Evolutionary conservation across 2,797 vertebrate species (phyloP).

Genomic region (Columba guinea): DNA sequence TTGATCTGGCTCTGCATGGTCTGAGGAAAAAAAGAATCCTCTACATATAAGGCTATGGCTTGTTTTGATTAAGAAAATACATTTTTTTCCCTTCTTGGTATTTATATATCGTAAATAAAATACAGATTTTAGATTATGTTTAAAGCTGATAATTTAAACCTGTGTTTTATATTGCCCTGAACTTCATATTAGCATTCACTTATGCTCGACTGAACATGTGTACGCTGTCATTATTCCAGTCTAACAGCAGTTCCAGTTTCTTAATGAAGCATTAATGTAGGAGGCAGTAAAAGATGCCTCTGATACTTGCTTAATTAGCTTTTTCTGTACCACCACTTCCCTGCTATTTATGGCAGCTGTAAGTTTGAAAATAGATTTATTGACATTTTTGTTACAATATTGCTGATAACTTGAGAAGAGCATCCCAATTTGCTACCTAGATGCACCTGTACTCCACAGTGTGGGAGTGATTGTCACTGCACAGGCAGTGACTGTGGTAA

Average conservation of each 20-base stretch:
- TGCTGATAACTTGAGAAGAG: background rate
- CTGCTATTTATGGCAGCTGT: background rate
- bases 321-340: background rate
- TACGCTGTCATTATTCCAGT: background rate
- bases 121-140: background rate
- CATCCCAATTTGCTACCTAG: background rate
- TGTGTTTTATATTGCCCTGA: background rate
- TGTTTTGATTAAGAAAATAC: background rate
- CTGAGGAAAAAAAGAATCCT: background rate
- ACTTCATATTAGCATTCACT: background rate
- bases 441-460: background rate
- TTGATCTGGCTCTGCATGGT: background rate
- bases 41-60: background rate
- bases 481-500: background rate
- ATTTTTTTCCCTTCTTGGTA: background rate
- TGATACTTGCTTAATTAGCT: background rate
- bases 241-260: background rate
- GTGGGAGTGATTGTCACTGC: background rate
- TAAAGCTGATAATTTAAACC: background rate
- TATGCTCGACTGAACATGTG: background rate
- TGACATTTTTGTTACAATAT: slow-evolving; percentile 1
- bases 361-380: background rate
- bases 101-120: background rate
- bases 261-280: slow-evolving; percentile 11
- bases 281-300: slow-evolving; percentile 14